Percentiles rank a stretch among this genome's conserved stretches.
These are phyloP conservation scores for Rhorus exstirpatorius DNA, from an alignment of 2,888 invertebrate species.

Conservation along the genomic window DNA sequence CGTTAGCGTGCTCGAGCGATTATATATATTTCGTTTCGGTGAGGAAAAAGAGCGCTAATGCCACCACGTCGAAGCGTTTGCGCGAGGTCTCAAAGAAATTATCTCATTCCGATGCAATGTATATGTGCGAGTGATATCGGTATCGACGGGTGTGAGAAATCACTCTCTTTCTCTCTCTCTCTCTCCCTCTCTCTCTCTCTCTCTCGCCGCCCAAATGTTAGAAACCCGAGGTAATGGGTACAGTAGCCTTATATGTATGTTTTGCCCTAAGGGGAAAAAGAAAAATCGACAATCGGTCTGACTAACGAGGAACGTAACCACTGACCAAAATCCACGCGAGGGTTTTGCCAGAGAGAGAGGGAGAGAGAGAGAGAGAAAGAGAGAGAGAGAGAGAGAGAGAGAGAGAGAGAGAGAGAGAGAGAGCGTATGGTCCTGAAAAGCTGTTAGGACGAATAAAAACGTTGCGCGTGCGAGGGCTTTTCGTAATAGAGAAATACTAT, in stretches of 20 bases:
- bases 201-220: background rate
- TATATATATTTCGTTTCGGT: conserved; percentile 67
- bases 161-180: background rate
- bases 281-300: conserved; percentile 57
- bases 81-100: conserved; percentile 78
- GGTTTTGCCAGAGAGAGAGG: conserved; percentile 39
- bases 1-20: background rate
- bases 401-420: background rate
- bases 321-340: conserved; percentile 54
- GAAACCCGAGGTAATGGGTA: background rate
- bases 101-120: conserved; percentile 77
- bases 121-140: conserved; percentile 57
- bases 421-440: conserved; percentile 27
- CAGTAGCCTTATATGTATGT: background rate
- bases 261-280: background rate
- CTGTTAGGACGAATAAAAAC: conserved; percentile 54
- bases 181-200: background rate
- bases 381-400: too few species aligned
- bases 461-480: conserved; percentile 58
- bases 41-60: conserved; percentile 38
- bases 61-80: conserved; percentile 77
- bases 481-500: conserved; percentile 69
- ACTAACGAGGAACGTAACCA: conserved; percentile 68
- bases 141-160: conserved; percentile 68
- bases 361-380: too few species aligned